Evolutionary conservation across 2,113 vertebrate genomes (phyloP), one percentile per base, ranked within the genome.

Genomic region (Neopipo cinnamomea): DNA sequence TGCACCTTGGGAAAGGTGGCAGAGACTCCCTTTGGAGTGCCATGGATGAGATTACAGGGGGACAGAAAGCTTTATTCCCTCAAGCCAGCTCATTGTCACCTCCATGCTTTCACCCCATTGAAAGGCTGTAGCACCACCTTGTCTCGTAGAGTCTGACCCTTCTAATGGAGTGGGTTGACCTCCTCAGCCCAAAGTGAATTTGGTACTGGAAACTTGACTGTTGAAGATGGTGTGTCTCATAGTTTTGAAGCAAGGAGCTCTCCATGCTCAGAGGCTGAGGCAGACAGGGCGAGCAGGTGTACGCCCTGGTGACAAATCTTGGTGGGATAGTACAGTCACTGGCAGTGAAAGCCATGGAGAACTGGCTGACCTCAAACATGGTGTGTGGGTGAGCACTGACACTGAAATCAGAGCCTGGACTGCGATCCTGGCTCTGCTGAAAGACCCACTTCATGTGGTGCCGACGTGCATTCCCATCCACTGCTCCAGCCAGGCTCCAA

Each of bases 401-500:
- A 2, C 6, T 49, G 55, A 1, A 0, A 7, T 59, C 62, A 63
- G 56, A 75, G 74, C 12, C 75, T 59, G 58, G 35, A 19, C 62
- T 0, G 0, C 66, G 12, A 15, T 19, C 3, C 12, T 41, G 21
- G 12, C 52, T 87, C 59, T 74, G 39, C 59, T 63, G 42, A 77
- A 77, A 33, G 1, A 1, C 37, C 28, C 46, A 0, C 33, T 79
- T 81, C 77, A 31, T 47, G 27, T 59, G 4, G 0, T 63, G 35
- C 44, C 0, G 0, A 8, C 2, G 0, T 25, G 14, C 79, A 11
- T 49, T 59, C 44, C 67, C 24, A 17, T 25, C n/a, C 23, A 11
- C 50, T 0, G 2, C 71, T 53, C 42, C 68, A 28, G 27, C 27
- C 27, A 9, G 24, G 30, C 47, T 62, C 12, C 0, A 0, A 10